Evolutionary conservation across 2,888 invertebrate genomes (phyloP).

Genomic region (Zeuzera pyrina): DNA sequence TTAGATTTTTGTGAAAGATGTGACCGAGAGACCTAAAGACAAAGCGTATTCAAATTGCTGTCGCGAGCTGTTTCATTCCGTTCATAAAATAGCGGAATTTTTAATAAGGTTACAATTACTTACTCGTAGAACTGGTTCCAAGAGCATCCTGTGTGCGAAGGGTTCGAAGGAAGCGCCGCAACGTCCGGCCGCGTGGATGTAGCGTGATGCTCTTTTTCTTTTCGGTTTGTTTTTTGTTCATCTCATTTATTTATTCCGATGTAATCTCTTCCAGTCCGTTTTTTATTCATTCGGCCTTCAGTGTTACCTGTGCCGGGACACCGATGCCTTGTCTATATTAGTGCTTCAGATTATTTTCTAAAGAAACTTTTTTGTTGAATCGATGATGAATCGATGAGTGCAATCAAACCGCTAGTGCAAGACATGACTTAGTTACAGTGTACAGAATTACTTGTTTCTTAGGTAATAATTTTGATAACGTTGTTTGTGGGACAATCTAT

Average conservation of each 20-base stretch:
- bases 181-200: conserved; percentile 73
- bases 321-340: conserved; percentile 43
- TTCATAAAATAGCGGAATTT: too few species aligned
- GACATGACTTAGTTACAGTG: too few species aligned
- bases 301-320: conserved; percentile 70
- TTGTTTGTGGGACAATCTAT: too few species aligned
- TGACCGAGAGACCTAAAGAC: too few species aligned
- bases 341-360: conserved; percentile 29
- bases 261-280: conserved; percentile 72
- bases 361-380: too few species aligned
- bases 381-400: too few species aligned
- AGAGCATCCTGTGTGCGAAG: conserved; percentile 48
- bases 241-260: conserved; percentile 75
- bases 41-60: too few species aligned
- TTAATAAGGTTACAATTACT: too few species aligned
- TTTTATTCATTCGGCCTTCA: conserved; percentile 73
- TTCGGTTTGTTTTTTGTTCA: conserved; percentile 70
- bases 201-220: conserved; percentile 67
- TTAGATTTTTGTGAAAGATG: neutral
- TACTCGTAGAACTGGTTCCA: conserved; percentile 2
- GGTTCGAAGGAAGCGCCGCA: conserved; percentile 69
- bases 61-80: too few species aligned
- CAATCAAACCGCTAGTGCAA: too few species aligned
- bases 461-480: too few species aligned
- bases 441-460: too few species aligned